A percentile compares a stretch with the other conserved stretches of the same genome.
phyloP scores from a whole-genome alignment of 2,888 invertebrate species.

The Spatulosminthurus flaviceps region DNA sequence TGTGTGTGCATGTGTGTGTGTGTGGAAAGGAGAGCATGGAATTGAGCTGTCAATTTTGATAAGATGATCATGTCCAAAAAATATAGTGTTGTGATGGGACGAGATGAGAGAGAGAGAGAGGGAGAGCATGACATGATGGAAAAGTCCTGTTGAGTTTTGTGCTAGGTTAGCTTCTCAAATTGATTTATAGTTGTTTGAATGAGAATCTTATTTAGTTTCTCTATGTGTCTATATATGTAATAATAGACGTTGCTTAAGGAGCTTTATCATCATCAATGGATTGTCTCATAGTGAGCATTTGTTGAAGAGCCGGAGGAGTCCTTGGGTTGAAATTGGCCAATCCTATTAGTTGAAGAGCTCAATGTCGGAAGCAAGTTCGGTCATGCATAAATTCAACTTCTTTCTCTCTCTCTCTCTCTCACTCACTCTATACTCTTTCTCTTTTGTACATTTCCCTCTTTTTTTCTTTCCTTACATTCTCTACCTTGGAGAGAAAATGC shows the following conservation, averaged over 20 bases:
- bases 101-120: neutral
- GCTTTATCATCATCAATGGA: neutral
- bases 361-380: conserved; percentile 7
- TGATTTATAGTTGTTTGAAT: conserved; percentile 31
- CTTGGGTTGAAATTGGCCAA: conserved; percentile 12
- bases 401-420: neutral
- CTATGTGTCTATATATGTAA: neutral
- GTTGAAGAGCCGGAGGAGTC: neutral
- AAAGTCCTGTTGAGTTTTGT: conserved; percentile 38
- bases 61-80: conserved; percentile 21
- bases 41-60: conserved; percentile 33
- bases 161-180: conserved; percentile 34
- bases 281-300: neutral
- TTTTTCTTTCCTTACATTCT: too few species aligned
- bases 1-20: too few species aligned
- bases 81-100: neutral
- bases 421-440: neutral
- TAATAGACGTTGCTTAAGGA: neutral
- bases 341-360: conserved; percentile 22
- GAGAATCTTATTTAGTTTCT: too few species aligned
- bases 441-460: too few species aligned
- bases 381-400: conserved; percentile 25
- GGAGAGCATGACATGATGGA: neutral
- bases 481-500: too few species aligned
- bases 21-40: neutral